These are phyloP conservation scores for Crypturellus tataupa DNA, from an alignment of 2,797 vertebrate genomes.

Conservation along the genomic window DNA sequence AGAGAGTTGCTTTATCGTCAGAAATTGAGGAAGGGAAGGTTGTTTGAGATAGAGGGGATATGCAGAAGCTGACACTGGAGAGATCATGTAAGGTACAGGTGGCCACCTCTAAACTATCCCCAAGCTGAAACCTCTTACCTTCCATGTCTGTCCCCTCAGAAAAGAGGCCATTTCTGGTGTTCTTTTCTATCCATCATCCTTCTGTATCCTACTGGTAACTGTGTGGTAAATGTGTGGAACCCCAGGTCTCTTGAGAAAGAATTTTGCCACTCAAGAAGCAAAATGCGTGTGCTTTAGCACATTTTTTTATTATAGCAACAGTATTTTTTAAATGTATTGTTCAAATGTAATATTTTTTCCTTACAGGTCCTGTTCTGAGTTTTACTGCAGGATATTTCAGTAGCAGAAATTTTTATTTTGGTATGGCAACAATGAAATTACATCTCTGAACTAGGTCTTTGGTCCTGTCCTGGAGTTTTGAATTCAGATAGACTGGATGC, in stretches of 20 bases:
- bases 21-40: background rate
- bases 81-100: background rate
- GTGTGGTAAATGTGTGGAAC: background rate
- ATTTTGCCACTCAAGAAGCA: background rate
- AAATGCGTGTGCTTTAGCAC: background rate
- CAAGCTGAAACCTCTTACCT: background rate
- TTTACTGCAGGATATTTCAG: background rate
- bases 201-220: background rate
- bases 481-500: background rate
- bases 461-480: background rate
- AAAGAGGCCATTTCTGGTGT: background rate
- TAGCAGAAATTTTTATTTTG: slow-evolving; percentile 9
- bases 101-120: background rate
- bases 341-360: background rate
- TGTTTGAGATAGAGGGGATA: background rate
- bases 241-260: background rate
- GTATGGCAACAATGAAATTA: background rate
- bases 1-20: background rate
- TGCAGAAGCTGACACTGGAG: background rate
- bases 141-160: background rate
- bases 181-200: background rate
- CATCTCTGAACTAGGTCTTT: background rate
- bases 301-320: background rate
- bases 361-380: slow-evolving; percentile 7
- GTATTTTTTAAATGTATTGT: background rate